Evolutionary conservation across 2,888 invertebrate genomes (phyloP).

Genomic region (Hemaris fuciformis): DNA sequence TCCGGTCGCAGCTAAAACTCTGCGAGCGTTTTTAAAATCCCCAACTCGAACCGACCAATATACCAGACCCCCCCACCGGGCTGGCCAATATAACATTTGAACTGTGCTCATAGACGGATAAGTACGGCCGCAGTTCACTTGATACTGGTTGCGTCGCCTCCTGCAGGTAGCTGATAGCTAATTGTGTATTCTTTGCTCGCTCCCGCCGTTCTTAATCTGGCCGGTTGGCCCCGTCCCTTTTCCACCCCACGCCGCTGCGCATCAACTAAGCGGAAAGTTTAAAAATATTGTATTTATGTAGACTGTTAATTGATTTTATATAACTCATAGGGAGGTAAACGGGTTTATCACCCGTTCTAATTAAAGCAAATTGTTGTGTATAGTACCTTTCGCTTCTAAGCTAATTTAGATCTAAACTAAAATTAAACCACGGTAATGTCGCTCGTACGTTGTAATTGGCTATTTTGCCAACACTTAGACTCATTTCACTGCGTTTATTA

Average conservation of each 20-base stretch:
- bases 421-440: slow-evolving; percentile 2
- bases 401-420: slow-evolving; percentile 6
- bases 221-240: slow-evolving; percentile 57
- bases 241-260: slow-evolving; percentile 46
- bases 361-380: not conserved
- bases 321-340: not conserved
- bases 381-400: slow-evolving; percentile 8
- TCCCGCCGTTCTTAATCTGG: slow-evolving; percentile 77
- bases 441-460: slow-evolving; percentile 6
- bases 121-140: slow-evolving; percentile 46
- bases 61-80: slow-evolving; percentile 41
- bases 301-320: slow-evolving; percentile 58
- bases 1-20: slow-evolving; percentile 73
- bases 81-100: slow-evolving; percentile 35
- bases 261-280: slow-evolving; percentile 78
- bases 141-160: slow-evolving; percentile 69
- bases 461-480: slow-evolving; percentile 7
- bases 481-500: not conserved
- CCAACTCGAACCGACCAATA: slow-evolving; percentile 61
- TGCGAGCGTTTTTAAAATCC: slow-evolving; percentile 72
- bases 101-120: slow-evolving; percentile 28
- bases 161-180: slow-evolving; percentile 78
- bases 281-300: slow-evolving; percentile 67
- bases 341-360: not conserved
- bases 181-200: slow-evolving; percentile 82